These are phyloP conservation scores for Leptopilina boulardi DNA, from an alignment of 1,140 invertebrate genomes.

Conservation along the genomic window DNA sequence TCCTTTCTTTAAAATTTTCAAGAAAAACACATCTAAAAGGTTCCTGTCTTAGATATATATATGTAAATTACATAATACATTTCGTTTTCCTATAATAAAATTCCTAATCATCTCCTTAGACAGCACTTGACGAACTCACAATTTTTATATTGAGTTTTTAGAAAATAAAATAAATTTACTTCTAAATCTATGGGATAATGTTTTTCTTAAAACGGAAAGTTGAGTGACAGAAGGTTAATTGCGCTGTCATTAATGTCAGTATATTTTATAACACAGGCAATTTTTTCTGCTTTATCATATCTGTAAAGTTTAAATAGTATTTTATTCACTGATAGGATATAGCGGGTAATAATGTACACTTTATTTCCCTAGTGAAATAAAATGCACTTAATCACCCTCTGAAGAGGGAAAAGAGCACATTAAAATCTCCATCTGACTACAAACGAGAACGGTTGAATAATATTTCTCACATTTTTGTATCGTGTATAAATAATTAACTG, in stretches of 20 bases:
- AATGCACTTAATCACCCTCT: too few species aligned
- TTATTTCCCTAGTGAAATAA: too few species aligned
- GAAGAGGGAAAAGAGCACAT: too few species aligned
- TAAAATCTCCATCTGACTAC: too few species aligned
- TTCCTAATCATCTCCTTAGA: conserved; percentile 1
- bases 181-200: not conserved
- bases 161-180: not conserved
- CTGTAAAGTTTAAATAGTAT: too few species aligned
- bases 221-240: conserved; percentile 28
- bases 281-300: not conserved
- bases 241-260: not conserved
- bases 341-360: too few species aligned
- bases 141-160: too few species aligned
- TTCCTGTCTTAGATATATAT: not conserved
- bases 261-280: too few species aligned
- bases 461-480: too few species aligned
- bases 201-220: conserved; percentile 11
- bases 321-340: too few species aligned
- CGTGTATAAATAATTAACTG: too few species aligned
- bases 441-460: too few species aligned
- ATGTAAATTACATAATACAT: not conserved
- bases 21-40: not conserved
- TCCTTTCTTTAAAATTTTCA: not conserved
- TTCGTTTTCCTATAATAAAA: not conserved
- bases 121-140: not conserved